Evolutionary conservation across 2,888 invertebrate genomes (phyloP).

Genomic region (Plebejus melissa): DNA sequence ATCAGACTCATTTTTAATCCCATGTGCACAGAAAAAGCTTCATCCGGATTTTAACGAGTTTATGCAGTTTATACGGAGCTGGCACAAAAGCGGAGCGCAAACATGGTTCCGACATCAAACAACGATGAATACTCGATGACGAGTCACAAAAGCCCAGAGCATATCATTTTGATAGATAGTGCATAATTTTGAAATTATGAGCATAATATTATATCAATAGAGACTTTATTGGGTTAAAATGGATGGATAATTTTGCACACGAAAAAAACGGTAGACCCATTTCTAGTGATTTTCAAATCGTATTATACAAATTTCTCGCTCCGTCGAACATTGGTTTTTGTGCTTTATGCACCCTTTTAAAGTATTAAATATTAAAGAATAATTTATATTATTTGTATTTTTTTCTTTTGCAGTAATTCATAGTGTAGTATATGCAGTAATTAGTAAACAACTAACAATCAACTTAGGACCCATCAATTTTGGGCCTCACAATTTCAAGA

Average conservation of each 20-base stretch:
- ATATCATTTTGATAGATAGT: background rate
- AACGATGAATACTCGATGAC: conserved; percentile 51
- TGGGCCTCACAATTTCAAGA: background rate
- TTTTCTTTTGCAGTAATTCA: no score
- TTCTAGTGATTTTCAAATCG: background rate
- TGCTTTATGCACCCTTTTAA: background rate
- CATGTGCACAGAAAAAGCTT: conserved; percentile 13
- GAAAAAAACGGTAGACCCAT: background rate
- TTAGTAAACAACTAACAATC: background rate
- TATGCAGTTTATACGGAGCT: conserved; percentile 37
- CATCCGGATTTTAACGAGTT: conserved; percentile 35
- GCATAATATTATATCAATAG: background rate
- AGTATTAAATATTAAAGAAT: no score
- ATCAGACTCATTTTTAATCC: conserved; percentile 14
- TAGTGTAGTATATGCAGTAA: background rate
- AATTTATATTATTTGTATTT: background rate
- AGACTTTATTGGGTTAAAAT: background rate
- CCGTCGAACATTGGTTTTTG: background rate
- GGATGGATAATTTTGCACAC: no score
- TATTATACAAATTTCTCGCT: background rate
- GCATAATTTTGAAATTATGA: background rate
- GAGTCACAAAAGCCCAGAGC: conserved; percentile 44
- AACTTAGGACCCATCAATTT: background rate
- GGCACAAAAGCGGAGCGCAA: conserved; percentile 59
- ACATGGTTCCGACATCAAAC: conserved; percentile 58